phyloP scores from a whole-genome alignment of 1,140 invertebrate species.

The Lasaia peninsularis region DNA sequence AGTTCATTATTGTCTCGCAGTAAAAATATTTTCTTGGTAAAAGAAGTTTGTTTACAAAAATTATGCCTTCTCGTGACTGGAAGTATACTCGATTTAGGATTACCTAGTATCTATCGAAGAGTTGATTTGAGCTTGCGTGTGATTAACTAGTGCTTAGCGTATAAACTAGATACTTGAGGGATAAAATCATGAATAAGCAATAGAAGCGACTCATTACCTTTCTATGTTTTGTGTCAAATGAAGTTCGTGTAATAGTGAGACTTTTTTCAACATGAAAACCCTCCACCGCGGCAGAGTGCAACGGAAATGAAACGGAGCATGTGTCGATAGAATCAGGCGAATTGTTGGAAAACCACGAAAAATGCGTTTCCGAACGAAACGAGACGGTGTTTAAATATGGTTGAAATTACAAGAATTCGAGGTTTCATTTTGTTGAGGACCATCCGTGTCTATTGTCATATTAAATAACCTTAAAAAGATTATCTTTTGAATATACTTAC shows the following conservation, averaged over 20 bases:
- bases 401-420: background rate
- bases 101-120: no score
- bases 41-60: no score
- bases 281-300: constrained; percentile 45
- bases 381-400: background rate
- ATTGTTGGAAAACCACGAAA: constrained; percentile 32
- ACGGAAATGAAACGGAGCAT: constrained; percentile 66
- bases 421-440: background rate
- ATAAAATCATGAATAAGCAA: no score
- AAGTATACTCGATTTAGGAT: no score
- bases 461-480: background rate
- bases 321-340: constrained; percentile 51
- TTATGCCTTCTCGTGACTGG: no score
- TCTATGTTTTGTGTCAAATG: constrained; percentile 51
- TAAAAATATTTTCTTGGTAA: no score
- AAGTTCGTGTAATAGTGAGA: constrained; percentile 73
- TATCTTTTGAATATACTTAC: background rate
- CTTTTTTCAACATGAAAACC: constrained; percentile 60
- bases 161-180: no score
- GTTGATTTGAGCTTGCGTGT: no score
- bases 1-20: no score
- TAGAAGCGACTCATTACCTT: background rate
- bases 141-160: no score
- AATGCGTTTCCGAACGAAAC: constrained; percentile 27
- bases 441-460: background rate